Base-by-base conservation (phyloP, 2,797 vertebrate species). In the Clamator glandarius region DNA sequence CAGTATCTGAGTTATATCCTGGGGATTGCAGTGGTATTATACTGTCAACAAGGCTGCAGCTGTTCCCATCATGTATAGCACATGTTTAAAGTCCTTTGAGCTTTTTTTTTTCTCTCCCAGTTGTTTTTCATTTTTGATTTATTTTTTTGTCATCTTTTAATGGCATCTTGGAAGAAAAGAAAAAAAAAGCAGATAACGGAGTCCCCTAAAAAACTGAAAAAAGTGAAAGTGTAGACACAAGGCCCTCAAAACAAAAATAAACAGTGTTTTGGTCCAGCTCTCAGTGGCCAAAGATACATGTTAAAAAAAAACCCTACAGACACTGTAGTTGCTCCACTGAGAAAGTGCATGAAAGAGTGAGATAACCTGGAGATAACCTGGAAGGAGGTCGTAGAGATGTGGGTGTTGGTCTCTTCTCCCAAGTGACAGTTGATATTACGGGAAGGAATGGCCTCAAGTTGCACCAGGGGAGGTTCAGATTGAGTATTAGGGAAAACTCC, bases 1-100 rank as follows among this genome's bases (percentile, higher is more conserved):
- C 84, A 76, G 81, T 84, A 94, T 96, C 75, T 91, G 55, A 95
- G 62, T 62, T 92, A 79, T 87, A 89, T 91, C 89, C 66, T 63
- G 62, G 79, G 90, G 90, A 95, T 93, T 95, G 66, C 52, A 66
- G 81, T 62, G 55, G 90, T 85, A 96, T 96, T 97, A 96, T 73
- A 67, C 28, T 93, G 93, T 96, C 94, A 96, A 59, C 88, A 85
- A 36, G 31, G 11, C 31, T 58, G 42, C 87, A 62, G 70, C 84
- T 78, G 62, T 54, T 73, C 11, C 52, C 39, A 15, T 29, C 36
- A 59, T 69, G 17, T 48, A 9, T 50, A 74, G 48, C 23, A 61
- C 16, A 35, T 31, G 50, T 55, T 66, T 66, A 51, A 52, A 52
- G 29, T 44, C 29, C 6, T 35, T 29, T 33, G 5, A 44, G 42